phyloP scores from a whole-genome alignment of 2,888 invertebrate species.

The Balanococcus diminutus region DNA sequence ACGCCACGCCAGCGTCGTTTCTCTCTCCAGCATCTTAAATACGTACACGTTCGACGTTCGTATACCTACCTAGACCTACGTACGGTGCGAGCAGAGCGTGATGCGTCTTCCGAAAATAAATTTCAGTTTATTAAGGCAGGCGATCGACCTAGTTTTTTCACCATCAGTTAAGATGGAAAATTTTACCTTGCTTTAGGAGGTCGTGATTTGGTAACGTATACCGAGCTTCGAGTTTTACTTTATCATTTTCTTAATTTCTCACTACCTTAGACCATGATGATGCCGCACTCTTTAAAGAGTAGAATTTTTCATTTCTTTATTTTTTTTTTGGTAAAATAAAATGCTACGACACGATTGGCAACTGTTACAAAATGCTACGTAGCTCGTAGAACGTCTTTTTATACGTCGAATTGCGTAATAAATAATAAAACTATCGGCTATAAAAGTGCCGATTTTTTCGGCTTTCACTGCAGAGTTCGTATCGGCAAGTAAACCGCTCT shows the following conservation, averaged over 20 bases:
- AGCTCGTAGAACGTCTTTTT: neutral
- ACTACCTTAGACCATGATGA: too few species aligned
- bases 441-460: neutral
- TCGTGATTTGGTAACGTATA: neutral
- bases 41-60: neutral
- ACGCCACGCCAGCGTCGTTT: neutral
- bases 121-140: neutral
- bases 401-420: neutral
- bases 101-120: slow-evolving; percentile 23
- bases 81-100: neutral
- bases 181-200: neutral
- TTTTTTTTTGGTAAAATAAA: neutral
- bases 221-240: neutral
- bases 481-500: neutral
- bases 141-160: slow-evolving; percentile 16
- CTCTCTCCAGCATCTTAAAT: neutral
- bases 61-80: neutral
- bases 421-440: slow-evolving; percentile 19
- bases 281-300: neutral
- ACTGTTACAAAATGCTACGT: neutral
- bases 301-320: too few species aligned
- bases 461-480: neutral
- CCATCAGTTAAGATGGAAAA: neutral
- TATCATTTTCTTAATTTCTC: neutral
- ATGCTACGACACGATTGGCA: neutral